Evolutionary conservation across 1,140 invertebrate species (phyloP).

Genomic region (Drosophila kepulauana): DNA sequence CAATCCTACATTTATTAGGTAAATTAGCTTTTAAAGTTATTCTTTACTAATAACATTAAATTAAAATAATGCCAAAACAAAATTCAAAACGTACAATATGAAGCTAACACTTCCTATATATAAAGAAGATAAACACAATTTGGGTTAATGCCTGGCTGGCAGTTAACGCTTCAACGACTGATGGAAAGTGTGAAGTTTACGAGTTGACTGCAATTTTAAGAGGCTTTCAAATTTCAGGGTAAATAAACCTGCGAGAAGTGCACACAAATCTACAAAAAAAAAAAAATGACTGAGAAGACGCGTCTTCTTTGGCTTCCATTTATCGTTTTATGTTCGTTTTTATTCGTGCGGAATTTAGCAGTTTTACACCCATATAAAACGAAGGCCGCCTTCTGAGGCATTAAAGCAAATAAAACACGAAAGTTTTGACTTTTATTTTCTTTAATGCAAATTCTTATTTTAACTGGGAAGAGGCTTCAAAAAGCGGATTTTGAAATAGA

Average conservation of each 20-base stretch:
- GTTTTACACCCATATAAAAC: constrained; percentile 60
- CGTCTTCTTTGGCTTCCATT: constrained; percentile 14
- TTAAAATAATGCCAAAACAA: neutral
- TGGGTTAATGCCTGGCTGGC: constrained; percentile 23
- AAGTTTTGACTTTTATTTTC: neutral
- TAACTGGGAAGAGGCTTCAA: neutral
- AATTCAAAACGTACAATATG: neutral
- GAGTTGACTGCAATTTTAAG: constrained; percentile 63
- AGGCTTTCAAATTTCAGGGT: constrained; percentile 52
- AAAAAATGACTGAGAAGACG: neutral
- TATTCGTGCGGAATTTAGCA: constrained; percentile 50
- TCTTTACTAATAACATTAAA: neutral
- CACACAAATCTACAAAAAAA: constrained; percentile 6
- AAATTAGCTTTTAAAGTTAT: no score
- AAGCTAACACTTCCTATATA: constrained; percentile 40
- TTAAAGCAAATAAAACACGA: constrained; percentile 19
- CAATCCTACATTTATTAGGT: no score
- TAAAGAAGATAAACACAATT: constrained; percentile 29
- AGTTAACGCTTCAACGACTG: constrained; percentile 23
- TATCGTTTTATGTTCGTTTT: constrained; percentile 32
- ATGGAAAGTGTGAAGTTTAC: constrained; percentile 67
- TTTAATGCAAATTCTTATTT: neutral
- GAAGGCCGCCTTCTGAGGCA: constrained; percentile 37
- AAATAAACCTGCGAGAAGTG: constrained; percentile 20
- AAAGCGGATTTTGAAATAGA: no score